Evolutionary conservation across 2,113 vertebrate genomes (phyloP).

Genomic region (Pogona vitticeps): DNA sequence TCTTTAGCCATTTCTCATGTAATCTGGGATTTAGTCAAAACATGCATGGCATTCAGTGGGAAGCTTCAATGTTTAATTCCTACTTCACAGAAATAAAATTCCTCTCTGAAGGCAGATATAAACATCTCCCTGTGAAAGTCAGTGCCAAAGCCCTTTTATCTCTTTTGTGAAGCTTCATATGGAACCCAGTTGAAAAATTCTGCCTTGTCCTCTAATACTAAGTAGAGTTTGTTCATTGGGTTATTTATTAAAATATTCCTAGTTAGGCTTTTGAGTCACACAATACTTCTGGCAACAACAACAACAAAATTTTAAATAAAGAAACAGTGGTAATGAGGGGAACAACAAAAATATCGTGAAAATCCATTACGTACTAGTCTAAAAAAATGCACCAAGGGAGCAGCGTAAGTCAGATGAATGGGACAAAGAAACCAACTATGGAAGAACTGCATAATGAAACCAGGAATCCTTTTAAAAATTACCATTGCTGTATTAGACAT

Average conservation of each 20-base stretch:
- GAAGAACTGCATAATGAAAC: no score
- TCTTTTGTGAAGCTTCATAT: background rate
- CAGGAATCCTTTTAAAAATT: background rate
- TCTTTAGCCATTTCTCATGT: conserved; percentile 58
- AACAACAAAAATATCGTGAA: background rate
- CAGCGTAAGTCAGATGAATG: background rate
- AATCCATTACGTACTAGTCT: background rate
- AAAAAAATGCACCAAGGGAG: background rate
- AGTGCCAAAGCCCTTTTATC: background rate
- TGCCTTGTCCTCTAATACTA: background rate
- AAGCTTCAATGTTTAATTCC: conserved; percentile 58
- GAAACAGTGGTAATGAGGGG: background rate
- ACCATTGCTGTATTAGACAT: no score
- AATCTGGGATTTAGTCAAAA: conserved; percentile 63
- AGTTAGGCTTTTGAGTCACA: background rate
- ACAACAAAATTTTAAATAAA: background rate
- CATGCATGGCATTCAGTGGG: conserved; percentile 42
- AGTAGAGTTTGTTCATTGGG: background rate
- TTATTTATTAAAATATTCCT: background rate
- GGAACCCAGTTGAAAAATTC: background rate
- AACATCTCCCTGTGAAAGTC: background rate
- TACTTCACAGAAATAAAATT: conserved; percentile 49
- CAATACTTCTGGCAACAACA: background rate
- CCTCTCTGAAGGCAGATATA: conserved; percentile 44
- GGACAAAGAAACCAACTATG: background rate